These are phyloP conservation scores for Seira sanloemensis DNA, from an alignment of 2,888 invertebrate species.

Conservation along the genomic window DNA sequence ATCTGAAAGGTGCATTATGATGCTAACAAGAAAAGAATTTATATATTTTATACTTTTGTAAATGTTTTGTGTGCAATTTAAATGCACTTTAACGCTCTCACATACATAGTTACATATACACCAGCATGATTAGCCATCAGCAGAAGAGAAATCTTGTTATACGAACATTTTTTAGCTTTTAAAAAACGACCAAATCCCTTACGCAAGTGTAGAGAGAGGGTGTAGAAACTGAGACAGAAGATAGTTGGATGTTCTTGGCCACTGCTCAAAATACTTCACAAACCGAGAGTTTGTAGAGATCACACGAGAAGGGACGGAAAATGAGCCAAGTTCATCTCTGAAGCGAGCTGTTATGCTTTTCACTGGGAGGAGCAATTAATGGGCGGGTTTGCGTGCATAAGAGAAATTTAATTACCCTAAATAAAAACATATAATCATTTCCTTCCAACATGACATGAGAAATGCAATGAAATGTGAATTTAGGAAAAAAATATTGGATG, in stretches of 20 bases:
- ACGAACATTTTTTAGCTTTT: no score
- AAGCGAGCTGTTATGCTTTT: background rate
- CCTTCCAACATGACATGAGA: background rate
- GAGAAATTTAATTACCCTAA: background rate
- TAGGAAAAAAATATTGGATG: no score
- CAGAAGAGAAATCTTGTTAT: background rate
- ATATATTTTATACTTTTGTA: no score
- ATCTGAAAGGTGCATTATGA: background rate
- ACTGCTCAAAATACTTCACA: slow-evolving; percentile 43
- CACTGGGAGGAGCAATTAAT: slow-evolving; percentile 7
- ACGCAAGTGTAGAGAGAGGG: no score
- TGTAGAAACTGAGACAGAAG: background rate
- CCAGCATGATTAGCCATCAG: background rate
- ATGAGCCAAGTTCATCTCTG: slow-evolving; percentile 44
- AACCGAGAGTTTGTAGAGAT: slow-evolving; percentile 4
- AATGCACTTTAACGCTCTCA: background rate
- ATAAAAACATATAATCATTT: background rate
- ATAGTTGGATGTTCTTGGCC: slow-evolving; percentile 37
- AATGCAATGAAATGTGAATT: background rate
- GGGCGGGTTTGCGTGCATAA: background rate
- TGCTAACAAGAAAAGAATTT: background rate
- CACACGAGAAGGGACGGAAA: background rate
- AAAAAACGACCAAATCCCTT: background rate
- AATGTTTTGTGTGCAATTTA: background rate
- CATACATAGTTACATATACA: background rate